phyloP scores from a whole-genome alignment of 2,113 vertebrate species.

The Felis chaus region DNA sequence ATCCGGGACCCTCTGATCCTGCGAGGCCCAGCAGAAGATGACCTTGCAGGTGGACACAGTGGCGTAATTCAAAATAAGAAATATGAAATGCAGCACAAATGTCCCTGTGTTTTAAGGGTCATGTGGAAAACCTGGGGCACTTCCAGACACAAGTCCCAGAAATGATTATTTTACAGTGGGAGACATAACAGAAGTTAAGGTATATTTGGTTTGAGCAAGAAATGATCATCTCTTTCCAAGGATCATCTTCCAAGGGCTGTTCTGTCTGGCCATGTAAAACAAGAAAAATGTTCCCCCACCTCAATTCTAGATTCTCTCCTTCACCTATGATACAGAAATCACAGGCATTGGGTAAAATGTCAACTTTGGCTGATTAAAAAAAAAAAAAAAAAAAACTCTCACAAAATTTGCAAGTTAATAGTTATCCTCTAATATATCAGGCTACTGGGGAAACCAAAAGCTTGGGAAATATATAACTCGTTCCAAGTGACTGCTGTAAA shows the following conservation, averaged over 20 bases:
- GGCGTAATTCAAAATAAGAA: background rate
- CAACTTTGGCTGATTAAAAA: constrained; percentile 12
- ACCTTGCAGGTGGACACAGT: background rate
- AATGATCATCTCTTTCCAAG: background rate
- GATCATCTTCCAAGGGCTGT: background rate
- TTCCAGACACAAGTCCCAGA: background rate
- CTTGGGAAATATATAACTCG: constrained; percentile 30
- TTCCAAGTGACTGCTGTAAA: constrained; percentile 37
- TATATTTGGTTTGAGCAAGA: constrained; percentile 17
- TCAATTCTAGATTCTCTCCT: background rate
- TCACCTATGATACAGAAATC: background rate
- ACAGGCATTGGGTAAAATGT: background rate
- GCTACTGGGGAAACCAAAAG: constrained; percentile 26
- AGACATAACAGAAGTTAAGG: background rate
- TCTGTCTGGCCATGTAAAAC: background rate
- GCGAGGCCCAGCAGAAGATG: background rate
- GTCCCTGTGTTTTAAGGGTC: background rate
- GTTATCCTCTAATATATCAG: constrained; percentile 31
- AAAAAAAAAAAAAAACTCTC: background rate
- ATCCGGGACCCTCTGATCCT: background rate
- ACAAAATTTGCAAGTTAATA: constrained; percentile 20
- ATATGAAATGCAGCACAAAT: background rate
- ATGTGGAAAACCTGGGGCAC: background rate
- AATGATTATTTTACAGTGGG: background rate
- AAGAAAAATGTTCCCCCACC: background rate